Conservation (phyloP, 2,888 invertebrate species). For the Harpagoxenus sublaevis region DNA sequence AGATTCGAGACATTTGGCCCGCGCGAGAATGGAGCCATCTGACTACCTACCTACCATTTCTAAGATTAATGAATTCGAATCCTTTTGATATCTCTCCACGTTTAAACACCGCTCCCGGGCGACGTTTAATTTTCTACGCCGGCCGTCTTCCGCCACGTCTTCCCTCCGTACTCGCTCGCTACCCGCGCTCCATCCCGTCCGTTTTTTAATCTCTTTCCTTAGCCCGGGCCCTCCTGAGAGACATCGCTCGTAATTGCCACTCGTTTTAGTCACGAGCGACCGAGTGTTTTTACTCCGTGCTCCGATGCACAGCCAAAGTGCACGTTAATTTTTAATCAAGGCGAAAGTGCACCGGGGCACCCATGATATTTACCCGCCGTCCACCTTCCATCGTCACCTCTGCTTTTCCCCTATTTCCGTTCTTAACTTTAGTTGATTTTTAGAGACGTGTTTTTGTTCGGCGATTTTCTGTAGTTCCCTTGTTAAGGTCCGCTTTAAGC, state of each 20-base stretch:
- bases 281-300: conserved; percentile 66
- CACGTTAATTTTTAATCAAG: conserved; percentile 76
- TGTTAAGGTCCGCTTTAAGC: no score
- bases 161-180: background rate
- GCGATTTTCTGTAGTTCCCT: background rate
- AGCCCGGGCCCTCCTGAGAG: conserved; percentile 38
- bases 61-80: conserved; percentile 58
- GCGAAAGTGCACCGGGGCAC: conserved; percentile 66
- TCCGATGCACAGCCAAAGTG: conserved; percentile 69
- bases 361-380: conserved; percentile 48
- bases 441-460: background rate
- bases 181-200: conserved; percentile 22
- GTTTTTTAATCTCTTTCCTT: conserved; percentile 57
- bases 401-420: conserved; percentile 6
- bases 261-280: conserved; percentile 63
- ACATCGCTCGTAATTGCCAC: conserved; percentile 58
- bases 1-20: conserved; percentile 53
- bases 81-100: conserved; percentile 55
- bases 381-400: conserved; percentile 42
- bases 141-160: conserved; percentile 35
- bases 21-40: conserved; percentile 52
- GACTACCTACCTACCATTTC: conserved; percentile 51
- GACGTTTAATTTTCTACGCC: conserved; percentile 52
- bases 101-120: conserved; percentile 51
- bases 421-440: conserved; percentile 8